These are phyloP conservation scores for Zygogramma bicolorata DNA, from an alignment of 2,888 invertebrate species.

Conservation along the genomic window DNA sequence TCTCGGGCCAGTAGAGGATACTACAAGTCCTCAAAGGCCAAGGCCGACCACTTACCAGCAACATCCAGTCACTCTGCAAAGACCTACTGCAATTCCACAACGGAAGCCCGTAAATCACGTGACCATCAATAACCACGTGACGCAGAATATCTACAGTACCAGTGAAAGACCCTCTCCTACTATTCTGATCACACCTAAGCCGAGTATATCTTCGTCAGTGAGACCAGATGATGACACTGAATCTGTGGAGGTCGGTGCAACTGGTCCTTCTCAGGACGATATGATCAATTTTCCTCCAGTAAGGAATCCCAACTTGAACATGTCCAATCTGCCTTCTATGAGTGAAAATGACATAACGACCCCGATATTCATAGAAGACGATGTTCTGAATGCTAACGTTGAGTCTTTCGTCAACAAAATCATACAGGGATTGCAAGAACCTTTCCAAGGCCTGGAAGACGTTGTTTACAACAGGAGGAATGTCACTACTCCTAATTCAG, in stretches of 20 bases:
- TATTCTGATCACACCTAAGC: conserved; percentile 78
- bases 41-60: conserved; percentile 54
- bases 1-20: conserved; percentile 67
- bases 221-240: conserved; percentile 52
- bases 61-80: conserved; percentile 52
- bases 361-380: conserved; percentile 82
- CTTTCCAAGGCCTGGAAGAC: conserved; percentile 84
- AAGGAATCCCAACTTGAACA: conserved; percentile 84
- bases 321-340: conserved; percentile 70
- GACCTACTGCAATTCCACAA: conserved; percentile 54
- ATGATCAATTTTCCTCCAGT: conserved; percentile 89
- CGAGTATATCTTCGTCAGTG: conserved; percentile 64
- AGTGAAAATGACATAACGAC: conserved; percentile 79
- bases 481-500: conserved; percentile 52
- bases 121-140: conserved; percentile 74
- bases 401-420: conserved; percentile 86
- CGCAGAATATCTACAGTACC: conserved; percentile 70
- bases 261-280: conserved; percentile 73
- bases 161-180: conserved; percentile 74
- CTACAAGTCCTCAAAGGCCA: conserved; percentile 30
- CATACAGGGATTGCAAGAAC: conserved; percentile 84
- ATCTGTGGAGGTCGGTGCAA: conserved; percentile 47
- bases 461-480: conserved; percentile 75
- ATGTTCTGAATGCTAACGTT: conserved; percentile 82
- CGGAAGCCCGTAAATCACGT: conserved; percentile 67